A percentile compares a stretch with the other conserved stretches of the same genome.
phyloP scores from a whole-genome alignment of 2,797 vertebrate genomes.

The Xiphorhynchus erythropygius region DNA sequence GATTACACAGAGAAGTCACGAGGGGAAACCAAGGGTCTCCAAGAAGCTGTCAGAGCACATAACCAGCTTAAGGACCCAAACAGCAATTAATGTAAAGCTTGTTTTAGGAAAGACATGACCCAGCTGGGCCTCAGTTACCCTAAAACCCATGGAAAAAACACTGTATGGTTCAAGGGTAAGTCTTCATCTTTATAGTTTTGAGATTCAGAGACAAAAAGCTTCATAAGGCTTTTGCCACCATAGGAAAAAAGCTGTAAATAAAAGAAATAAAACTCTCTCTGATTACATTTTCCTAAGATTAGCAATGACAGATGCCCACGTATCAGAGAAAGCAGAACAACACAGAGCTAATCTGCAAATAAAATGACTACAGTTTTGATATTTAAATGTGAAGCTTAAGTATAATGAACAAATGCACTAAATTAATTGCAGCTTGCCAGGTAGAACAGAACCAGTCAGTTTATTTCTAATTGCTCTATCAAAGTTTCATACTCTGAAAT shows the following conservation, averaged over 20 bases:
- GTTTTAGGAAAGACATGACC: not conserved
- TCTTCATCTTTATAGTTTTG: not conserved
- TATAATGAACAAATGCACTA: not conserved
- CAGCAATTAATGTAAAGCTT: not conserved
- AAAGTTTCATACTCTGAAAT: constrained; percentile 15
- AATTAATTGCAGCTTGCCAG: constrained; percentile 30
- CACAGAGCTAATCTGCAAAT: constrained; percentile 29
- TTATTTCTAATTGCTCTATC: constrained; percentile 20
- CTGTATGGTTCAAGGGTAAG: not conserved
- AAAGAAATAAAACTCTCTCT: constrained; percentile 10
- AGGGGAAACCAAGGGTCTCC: not conserved
- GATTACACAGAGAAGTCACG: not conserved
- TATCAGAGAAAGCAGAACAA: constrained; percentile 34
- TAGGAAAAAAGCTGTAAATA: constrained; percentile 18
- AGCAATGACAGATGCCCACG: constrained; percentile 45
- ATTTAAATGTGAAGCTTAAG: constrained; percentile 44
- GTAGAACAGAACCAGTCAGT: not conserved
- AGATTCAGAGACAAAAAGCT: not conserved
- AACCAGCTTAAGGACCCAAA: not conserved
- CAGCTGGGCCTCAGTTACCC: not conserved
- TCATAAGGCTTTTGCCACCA: not conserved
- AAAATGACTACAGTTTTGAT: constrained; percentile 29
- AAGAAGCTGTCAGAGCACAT: not conserved
- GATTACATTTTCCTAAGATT: constrained; percentile 32
- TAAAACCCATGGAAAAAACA: not conserved